Conservation (phyloP, 1,140 invertebrate species). For the Psix sp. region DNA sequence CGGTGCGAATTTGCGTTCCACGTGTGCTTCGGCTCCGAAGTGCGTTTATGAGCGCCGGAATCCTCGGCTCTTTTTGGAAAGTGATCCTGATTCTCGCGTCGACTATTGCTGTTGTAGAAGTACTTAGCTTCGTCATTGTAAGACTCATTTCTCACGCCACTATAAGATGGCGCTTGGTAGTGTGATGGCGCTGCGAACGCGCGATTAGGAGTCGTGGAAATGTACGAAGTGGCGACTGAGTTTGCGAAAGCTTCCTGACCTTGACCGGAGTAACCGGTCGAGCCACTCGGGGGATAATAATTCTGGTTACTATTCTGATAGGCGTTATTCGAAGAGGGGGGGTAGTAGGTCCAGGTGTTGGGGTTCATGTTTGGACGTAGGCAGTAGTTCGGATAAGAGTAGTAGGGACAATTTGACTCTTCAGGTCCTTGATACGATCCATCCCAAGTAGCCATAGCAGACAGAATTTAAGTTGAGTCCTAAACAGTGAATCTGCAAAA, state of each 20-base stretch:
- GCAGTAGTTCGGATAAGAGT: conserved; percentile 56
- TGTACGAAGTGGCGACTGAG: conserved; percentile 16
- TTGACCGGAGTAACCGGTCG: conserved; percentile 34
- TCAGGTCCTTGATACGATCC: conserved; percentile 69
- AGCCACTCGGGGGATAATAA: conserved; percentile 37
- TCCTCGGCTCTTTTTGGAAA: conserved; percentile 25
- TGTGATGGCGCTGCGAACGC: not conserved
- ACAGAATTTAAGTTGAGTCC: not conserved
- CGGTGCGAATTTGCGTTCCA: conserved; percentile 3
- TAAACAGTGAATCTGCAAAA: no score
- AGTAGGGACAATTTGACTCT: conserved; percentile 64
- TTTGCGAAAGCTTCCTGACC: conserved; percentile 17
- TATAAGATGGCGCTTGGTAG: conserved; percentile 12
- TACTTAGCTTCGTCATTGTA: conserved; percentile 28
- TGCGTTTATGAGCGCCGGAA: conserved; percentile 26
- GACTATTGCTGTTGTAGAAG: not conserved
- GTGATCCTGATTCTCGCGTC: conserved; percentile 10
- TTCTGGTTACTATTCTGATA: conserved; percentile 32
- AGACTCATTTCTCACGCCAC: not conserved
- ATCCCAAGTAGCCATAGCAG: conserved; percentile 73
- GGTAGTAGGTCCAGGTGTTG: conserved; percentile 61
- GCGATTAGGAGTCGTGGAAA: conserved; percentile 31
- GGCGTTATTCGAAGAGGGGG: conserved; percentile 23
- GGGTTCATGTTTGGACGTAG: conserved; percentile 26
- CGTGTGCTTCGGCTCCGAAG: not conserved